Conservation (phyloP, 1,140 invertebrate species). For the Hermetia illucens region DNA sequence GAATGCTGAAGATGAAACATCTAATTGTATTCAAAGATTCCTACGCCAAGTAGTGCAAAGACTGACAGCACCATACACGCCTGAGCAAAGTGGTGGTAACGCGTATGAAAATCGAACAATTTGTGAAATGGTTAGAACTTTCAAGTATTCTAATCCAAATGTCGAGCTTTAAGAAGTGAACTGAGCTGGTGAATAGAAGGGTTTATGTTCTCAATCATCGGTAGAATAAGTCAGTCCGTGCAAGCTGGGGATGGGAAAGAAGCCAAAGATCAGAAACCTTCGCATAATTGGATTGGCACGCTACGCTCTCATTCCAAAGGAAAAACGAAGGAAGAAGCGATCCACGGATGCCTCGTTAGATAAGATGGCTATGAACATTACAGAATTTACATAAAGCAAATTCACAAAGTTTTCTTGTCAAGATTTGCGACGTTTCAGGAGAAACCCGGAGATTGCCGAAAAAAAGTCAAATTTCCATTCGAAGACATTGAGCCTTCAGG, state of each 20-base stretch:
- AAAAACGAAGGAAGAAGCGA: slow-evolving; percentile 16
- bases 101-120: slow-evolving; percentile 31
- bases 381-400: slow-evolving; percentile 3
- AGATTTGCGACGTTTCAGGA: slow-evolving; percentile 4
- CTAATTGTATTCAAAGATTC: no score
- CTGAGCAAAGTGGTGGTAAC: slow-evolving; percentile 29
- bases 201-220: slow-evolving; percentile 5
- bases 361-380: slow-evolving; percentile 13
- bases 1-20: no score
- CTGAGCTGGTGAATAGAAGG: slow-evolving; percentile 2
- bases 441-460: no score
- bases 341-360: no score
- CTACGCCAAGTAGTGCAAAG: slow-evolving; percentile 5
- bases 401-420: not conserved
- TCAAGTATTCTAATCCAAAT: slow-evolving; percentile 5
- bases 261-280: slow-evolving; percentile 3
- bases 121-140: slow-evolving; percentile 23
- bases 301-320: slow-evolving; percentile 10
- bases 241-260: slow-evolving; percentile 3
- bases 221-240: not conserved
- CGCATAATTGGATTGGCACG: slow-evolving; percentile 7
- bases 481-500: no score
- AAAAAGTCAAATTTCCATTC: no score
- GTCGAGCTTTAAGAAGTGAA: no score
- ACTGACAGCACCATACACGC: slow-evolving; percentile 18